These are phyloP conservation scores for Carcinoscorpius rotundicauda DNA, from an alignment of 1,140 invertebrate genomes.

Conservation along the genomic window DNA sequence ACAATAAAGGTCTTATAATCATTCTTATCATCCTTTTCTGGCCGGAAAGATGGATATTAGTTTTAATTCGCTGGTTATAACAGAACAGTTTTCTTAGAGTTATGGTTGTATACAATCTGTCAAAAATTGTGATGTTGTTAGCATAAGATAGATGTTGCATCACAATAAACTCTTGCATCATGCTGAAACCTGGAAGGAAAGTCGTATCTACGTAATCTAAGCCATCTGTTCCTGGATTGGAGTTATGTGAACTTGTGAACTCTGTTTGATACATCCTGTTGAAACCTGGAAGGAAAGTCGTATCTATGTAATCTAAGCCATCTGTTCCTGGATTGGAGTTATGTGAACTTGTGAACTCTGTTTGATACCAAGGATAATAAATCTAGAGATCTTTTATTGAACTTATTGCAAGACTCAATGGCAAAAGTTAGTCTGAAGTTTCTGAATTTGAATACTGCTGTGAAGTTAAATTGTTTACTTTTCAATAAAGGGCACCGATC, in stretches of 20 bases:
- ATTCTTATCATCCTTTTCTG: conserved; percentile 54
- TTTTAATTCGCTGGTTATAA: conserved; percentile 38
- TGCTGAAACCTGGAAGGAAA: conserved; percentile 71
- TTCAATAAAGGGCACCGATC: too few species aligned
- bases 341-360: conserved; percentile 54
- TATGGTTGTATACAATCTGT: conserved; percentile 96
- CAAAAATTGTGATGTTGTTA: conserved; percentile 68
- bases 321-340: conserved; percentile 85
- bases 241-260: conserved; percentile 61
- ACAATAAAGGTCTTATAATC: conserved; percentile 71
- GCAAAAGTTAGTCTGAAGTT: conserved; percentile 75
- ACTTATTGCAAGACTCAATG: conserved; percentile 65
- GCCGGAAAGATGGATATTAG: conserved; percentile 73
- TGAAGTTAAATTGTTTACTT: too few species aligned
- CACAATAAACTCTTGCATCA: conserved; percentile 72
- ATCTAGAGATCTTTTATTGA: conserved; percentile 69
- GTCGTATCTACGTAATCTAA: conserved; percentile 93
- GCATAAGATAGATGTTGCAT: conserved; percentile 74
- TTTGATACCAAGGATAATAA: conserved; percentile 71
- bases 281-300: conserved; percentile 77
- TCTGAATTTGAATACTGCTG: conserved; percentile 53
- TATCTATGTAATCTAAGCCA: conserved; percentile 92
- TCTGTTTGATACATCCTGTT: conserved; percentile 65
- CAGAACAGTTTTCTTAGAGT: conserved; percentile 79
- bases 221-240: conserved; percentile 82